Percentiles rank a stretch among this genome's conserved stretches.
Evolutionary conservation across 2,113 vertebrate genomes (phyloP).

Genomic region (Ia io): DNA sequence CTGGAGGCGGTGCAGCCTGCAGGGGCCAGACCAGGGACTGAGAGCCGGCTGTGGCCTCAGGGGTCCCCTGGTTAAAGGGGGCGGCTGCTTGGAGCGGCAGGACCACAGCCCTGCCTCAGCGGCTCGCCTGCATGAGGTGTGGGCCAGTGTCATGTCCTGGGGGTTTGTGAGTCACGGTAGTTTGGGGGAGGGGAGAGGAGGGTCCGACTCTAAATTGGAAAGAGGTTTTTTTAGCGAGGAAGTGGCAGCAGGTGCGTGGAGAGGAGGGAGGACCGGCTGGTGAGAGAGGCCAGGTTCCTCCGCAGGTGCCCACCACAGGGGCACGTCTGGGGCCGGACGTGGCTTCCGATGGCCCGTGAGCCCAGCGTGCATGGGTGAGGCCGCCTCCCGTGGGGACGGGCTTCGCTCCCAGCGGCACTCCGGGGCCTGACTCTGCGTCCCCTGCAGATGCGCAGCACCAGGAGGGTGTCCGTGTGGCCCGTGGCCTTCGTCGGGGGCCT

Average conservation of each 20-base stretch:
- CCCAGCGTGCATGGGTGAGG: background rate
- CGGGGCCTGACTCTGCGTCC: background rate
- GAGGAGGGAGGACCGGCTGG: background rate
- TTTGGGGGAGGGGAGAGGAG: background rate
- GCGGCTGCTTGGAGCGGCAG: background rate
- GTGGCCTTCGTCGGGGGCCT: constrained; percentile 97
- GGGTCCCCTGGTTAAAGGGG: accelerated
- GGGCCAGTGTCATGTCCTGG: background rate
- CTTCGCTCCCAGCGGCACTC: background rate
- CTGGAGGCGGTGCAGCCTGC: too few species aligned
- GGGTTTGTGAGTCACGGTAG: background rate
- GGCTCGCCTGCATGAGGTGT: background rate
- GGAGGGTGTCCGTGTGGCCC: constrained; percentile 97
- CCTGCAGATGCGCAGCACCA: constrained; percentile 93
- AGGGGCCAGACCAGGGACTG: background rate
- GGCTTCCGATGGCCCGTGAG: background rate
- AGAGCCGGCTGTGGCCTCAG: background rate
- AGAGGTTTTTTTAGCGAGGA: background rate
- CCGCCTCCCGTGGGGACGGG: background rate
- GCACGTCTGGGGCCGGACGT: accelerated
- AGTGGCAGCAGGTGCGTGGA: background rate
- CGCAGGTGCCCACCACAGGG: accelerated
- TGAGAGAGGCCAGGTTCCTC: background rate
- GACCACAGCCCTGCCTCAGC: too few species aligned
- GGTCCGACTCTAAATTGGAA: background rate